Evolutionary conservation across 2,888 invertebrate genomes (phyloP).

Genomic region (Aelia acuminata): DNA sequence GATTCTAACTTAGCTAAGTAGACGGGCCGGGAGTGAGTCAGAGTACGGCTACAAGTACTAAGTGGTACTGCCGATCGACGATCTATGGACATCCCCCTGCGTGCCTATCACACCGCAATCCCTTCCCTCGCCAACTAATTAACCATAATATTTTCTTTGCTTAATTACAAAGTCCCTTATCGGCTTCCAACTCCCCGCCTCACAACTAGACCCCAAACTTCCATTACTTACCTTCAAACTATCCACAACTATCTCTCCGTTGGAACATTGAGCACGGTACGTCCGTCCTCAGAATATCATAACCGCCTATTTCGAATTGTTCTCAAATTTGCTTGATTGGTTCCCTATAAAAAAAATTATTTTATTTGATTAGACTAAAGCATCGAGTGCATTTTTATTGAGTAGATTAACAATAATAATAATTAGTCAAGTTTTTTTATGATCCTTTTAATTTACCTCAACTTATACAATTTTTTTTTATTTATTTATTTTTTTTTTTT

Average conservation of each 20-base stretch:
- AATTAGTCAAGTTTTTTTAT: no score
- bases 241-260: conserved; percentile 39
- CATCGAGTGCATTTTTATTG: no score
- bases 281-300: not conserved
- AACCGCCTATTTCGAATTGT: not conserved
- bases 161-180: conserved; percentile 50
- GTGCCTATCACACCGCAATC: conserved; percentile 44
- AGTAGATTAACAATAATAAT: no score
- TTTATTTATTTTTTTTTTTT: no score
- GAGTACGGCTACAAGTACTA: conserved; percentile 43
- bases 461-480: no score
- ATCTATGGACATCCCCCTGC: conserved; percentile 46
- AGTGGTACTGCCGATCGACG: conserved; percentile 45
- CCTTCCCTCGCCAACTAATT: conserved; percentile 45
- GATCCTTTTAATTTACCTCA: no score
- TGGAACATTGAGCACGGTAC: not conserved
- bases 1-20: conserved; percentile 2
- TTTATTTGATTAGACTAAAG: no score
- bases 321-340: no score
- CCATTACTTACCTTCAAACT: conserved; percentile 42
- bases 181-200: not conserved
- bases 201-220: conserved; percentile 35
- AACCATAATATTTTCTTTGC: conserved; percentile 49
- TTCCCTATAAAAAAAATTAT: no score
- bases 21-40: not conserved